These are phyloP conservation scores for Zootoca vivipara DNA, from an alignment of 2,113 vertebrate genomes.

Conservation along the genomic window DNA sequence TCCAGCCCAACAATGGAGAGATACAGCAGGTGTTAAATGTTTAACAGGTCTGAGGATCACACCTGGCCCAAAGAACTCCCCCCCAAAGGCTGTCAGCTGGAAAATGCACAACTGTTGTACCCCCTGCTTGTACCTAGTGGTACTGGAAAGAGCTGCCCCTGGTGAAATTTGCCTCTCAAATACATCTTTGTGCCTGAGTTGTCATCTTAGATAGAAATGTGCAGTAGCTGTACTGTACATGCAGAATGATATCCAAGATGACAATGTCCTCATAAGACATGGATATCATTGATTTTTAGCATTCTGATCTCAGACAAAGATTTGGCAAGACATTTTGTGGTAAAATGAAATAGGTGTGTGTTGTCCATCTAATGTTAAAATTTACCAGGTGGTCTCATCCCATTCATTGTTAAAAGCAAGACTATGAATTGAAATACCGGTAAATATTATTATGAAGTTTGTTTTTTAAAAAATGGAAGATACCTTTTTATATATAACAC, in stretches of 20 bases:
- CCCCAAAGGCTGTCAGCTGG: neutral
- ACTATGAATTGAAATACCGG: neutral
- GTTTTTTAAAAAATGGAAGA: neutral
- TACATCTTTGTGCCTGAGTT: neutral
- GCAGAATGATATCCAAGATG: neutral
- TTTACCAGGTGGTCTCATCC: neutral
- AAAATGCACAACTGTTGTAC: neutral
- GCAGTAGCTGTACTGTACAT: neutral
- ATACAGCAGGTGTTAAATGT: slow-evolving; percentile 28
- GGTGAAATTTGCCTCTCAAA: neutral
- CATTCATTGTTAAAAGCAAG: neutral
- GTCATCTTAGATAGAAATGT: neutral
- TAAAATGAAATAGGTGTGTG: too few relatives aligned
- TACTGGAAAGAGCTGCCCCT: neutral
- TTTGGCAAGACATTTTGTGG: neutral
- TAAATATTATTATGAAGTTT: neutral
- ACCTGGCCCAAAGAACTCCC: neutral
- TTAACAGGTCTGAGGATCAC: slow-evolving; percentile 25
- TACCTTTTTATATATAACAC: neutral
- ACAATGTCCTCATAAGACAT: neutral
- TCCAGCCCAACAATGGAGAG: slow-evolving; percentile 2
- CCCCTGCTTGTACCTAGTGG: too few relatives aligned
- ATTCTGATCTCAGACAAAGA: neutral
- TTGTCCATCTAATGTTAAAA: neutral
- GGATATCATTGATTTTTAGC: neutral